Conservation (phyloP, 2,888 invertebrate species). For the Asteroscopus sphinx region DNA sequence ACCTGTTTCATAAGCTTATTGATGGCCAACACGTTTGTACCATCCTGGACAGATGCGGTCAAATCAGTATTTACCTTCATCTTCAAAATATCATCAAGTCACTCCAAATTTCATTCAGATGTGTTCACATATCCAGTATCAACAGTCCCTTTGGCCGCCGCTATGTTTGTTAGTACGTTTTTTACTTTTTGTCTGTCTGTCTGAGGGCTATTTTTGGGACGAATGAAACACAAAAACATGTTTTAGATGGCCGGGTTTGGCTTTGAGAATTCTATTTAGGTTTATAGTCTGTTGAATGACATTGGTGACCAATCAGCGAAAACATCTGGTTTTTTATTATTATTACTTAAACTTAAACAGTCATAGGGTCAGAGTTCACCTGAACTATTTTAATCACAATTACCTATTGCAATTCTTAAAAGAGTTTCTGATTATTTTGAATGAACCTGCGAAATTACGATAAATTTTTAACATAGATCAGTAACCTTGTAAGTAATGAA, state of each 20-base stretch:
- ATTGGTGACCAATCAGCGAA: constrained; percentile 34
- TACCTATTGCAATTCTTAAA: too few relatives aligned
- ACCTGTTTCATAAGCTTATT: too few relatives aligned
- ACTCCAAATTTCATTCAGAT: constrained; percentile 28
- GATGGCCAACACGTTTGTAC: too few relatives aligned
- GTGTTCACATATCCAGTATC: constrained; percentile 50
- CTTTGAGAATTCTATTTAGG: constrained; percentile 39
- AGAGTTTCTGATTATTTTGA: too few relatives aligned
- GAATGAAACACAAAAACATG: constrained; percentile 59
- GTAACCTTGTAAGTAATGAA: too few relatives aligned
- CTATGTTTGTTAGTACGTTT: constrained; percentile 66
- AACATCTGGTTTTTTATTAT: constrained; percentile 26
- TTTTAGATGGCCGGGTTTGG: constrained; percentile 55
- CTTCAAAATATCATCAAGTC: constrained; percentile 24
- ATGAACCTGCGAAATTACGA: too few relatives aligned
- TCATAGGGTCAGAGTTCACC: too few relatives aligned
- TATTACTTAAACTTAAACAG: background rate
- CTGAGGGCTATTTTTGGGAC: constrained; percentile 64
- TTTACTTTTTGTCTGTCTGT: constrained; percentile 68
- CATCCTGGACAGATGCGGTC: background rate
- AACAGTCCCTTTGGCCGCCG: constrained; percentile 64
- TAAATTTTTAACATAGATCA: too few relatives aligned
- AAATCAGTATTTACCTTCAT: constrained; percentile 5
- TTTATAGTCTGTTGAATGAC: constrained; percentile 30
- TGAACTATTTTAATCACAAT: too few relatives aligned